These are phyloP conservation scores for Drosophila willistoni DNA, from an alignment of 1,140 invertebrate genomes.

Conservation along the genomic window DNA sequence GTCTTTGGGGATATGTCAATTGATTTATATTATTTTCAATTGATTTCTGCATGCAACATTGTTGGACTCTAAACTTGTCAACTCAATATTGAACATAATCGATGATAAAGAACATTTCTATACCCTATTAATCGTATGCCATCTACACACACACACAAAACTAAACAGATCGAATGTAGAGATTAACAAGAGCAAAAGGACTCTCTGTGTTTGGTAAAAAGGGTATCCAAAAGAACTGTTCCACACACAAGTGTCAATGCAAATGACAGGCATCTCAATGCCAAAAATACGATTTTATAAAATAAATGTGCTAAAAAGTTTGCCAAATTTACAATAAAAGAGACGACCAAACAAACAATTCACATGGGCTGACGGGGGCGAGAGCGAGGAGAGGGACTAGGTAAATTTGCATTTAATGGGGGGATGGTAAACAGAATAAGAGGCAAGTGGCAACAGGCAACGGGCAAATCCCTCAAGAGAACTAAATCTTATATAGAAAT, in stretches of 20 bases:
- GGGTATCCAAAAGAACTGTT: constrained; percentile 24
- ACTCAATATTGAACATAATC: constrained; percentile 42
- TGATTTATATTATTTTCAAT: not conserved
- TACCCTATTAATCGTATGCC: too few species aligned
- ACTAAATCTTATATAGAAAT: not conserved
- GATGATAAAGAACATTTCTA: constrained; percentile 10
- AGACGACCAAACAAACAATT: constrained; percentile 20
- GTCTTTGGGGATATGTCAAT: not conserved
- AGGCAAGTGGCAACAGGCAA: not conserved
- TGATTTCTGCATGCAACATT: not conserved
- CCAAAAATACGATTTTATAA: constrained; percentile 49
- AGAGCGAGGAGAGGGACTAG: not conserved
- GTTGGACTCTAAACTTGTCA: not conserved
- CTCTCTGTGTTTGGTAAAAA: not conserved
- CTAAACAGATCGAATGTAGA: too few species aligned
- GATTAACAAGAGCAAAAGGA: too few species aligned
- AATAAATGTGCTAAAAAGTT: constrained; percentile 44
- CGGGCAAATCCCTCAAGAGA: not conserved
- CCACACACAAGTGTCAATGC: constrained; percentile 58
- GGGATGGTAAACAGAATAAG: constrained; percentile 6
- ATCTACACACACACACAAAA: too few species aligned
- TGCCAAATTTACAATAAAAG: constrained; percentile 33
- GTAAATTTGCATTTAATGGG: constrained; percentile 46
- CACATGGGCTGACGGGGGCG: not conserved
- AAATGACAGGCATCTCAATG: constrained; percentile 53